Base-by-base conservation (phyloP, 2,797 vertebrate species). In the Morelia viridis region DNA sequence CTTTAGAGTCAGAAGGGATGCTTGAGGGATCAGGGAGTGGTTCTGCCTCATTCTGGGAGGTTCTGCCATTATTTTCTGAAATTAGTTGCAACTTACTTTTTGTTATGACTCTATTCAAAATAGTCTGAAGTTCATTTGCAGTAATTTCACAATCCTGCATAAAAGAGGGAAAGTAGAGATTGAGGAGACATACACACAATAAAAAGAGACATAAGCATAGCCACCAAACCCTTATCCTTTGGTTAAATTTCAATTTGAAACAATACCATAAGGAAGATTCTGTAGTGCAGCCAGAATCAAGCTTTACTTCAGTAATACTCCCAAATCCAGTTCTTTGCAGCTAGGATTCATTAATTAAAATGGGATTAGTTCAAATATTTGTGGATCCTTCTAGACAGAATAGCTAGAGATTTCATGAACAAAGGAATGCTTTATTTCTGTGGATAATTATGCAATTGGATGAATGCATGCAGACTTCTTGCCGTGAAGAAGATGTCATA, bases 61-160 rank as follows among this genome's bases (percentile, higher is more conserved):
- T 80, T 76, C 17, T 76, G 68, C 71, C 7, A 41, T 41, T 41
- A 41, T 76, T 22, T 80, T 35, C 71, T 80, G 71, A 76, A 76
- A 60, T 0, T 0, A 4, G 12, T 89, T 0, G 0, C n/a, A 76
- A 97, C 98, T 97, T 95, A 99, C 98, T 97, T 96, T 98, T 99
- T 0, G 94, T 50, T 7, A 99, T 96, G 0, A 98, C 97, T 86
- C 92, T 97, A 92, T 99, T 99, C 92, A 99, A 94, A 96, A 98
- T 97, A 57, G 92, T 97, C 92, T 68, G 97, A 92, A 99, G 98
- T 94, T 98, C 98, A 58, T 0, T 0, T 0, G 97, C 98, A 87
- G 97, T 97, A 92, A 99, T 97, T 96, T 98, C 98, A 94, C 97
- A 98, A 92, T 99, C 98, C 99, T 99, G 95, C 64, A 91, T 85